Base-by-base conservation (phyloP, 2,113 vertebrate species). In the Petrocephalus microphthalmus region DNA sequence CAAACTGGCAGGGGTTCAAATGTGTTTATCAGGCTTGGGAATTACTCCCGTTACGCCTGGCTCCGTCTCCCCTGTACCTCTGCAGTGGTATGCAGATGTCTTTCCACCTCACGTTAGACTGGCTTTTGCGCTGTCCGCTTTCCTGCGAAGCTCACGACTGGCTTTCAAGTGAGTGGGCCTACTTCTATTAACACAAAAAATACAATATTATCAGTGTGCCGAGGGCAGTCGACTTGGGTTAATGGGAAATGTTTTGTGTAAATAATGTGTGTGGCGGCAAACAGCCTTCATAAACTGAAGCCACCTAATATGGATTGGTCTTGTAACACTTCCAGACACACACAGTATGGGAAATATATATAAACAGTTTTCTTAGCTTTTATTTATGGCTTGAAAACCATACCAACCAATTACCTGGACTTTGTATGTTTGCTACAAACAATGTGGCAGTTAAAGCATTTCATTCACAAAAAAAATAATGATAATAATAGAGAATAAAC, bases 1-100 rank as follows among this genome's bases (percentile, higher is more conserved):
- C 51, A 81, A 87, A 37, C 87, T 88, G 71, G 51, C 87, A 56
- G 87, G 87, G 87, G 86, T 88, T 49, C 87, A 42, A 81, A 53
- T 78, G 71, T 78, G 87, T 87, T 74, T 78, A 74, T 87, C 87
- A 87, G 29, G 49, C 52, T 17, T 52, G 71, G 87, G 64, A 53
- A 56, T 81, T 54, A 78, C 87, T 82, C 47, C n/a, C 81, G 53
- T 82, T 52, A 82, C 5, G 20, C 60, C 29, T 71, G 56, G n/a
- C n/a, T 74, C 47, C 11, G 8, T 13, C 4, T 67, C 64, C n/a
- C 33, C 71, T 5, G 33, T 22, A 53, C 74, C 71, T 56, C 51
- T 81, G 67, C 56, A 45, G 74, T 2, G 20, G 57, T 88, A 33
- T 81, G 71, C 64, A 52, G 87, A n/a, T n/a, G 71, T 29, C 37